Percentiles rank a stretch among this genome's conserved stretches.
phyloP scores from a whole-genome alignment of 2,888 invertebrate genomes.

The Amorpha juglandis region DNA sequence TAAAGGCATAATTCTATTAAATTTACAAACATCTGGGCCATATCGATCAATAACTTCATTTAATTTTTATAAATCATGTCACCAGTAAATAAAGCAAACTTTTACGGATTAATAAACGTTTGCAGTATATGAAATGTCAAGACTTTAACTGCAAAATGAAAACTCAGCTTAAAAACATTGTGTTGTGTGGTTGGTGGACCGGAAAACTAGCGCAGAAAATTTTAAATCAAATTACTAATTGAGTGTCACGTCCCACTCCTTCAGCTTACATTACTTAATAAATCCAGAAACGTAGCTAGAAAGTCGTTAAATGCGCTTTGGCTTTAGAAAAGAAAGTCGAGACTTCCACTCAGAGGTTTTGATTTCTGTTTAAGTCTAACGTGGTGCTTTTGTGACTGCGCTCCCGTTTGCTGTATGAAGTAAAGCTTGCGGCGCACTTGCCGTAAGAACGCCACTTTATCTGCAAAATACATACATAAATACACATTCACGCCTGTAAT shows the following conservation, averaged over 20 bases:
- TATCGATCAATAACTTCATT: conserved; percentile 25
- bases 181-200: conserved; percentile 41
- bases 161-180: conserved; percentile 35
- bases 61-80: conserved; percentile 28
- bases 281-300: conserved; percentile 62
- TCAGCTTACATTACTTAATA: conserved; percentile 72
- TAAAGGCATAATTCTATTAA: conserved; percentile 17
- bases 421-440: conserved; percentile 40
- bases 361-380: conserved; percentile 64
- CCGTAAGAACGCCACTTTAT: background rate
- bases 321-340: conserved; percentile 67
- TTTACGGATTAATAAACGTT: conserved; percentile 27
- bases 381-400: conserved; percentile 55
- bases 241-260: conserved; percentile 65
- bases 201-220: conserved; percentile 57
- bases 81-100: conserved; percentile 28
- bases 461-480: background rate
- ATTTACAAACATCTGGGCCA: conserved; percentile 10
- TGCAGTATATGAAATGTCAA: conserved; percentile 28
- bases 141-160: conserved; percentile 33
- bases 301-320: conserved; percentile 70
- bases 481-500: too few species aligned
- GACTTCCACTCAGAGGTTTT: conserved; percentile 66
- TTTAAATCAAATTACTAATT: conserved; percentile 72
- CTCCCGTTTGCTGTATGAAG: conserved; percentile 49